phyloP scores from a whole-genome alignment of 2,797 vertebrate species.

The Potorous gilbertii region DNA sequence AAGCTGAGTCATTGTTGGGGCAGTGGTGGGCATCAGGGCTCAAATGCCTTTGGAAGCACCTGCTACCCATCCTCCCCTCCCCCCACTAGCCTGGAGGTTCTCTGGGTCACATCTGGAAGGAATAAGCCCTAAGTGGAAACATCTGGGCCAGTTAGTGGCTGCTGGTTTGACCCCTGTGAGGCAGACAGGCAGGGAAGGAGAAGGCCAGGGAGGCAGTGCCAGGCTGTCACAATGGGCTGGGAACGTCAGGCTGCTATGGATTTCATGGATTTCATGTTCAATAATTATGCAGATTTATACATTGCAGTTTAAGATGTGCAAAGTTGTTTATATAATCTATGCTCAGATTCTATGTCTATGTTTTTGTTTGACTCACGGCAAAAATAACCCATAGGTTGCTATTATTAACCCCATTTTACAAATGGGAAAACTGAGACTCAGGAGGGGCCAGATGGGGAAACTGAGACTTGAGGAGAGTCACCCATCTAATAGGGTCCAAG shows the following conservation, averaged over 20 bases:
- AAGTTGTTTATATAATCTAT: too few species aligned
- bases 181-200: background rate
- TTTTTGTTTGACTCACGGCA: background rate
- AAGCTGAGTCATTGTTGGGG: background rate
- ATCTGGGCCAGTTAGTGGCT: background rate
- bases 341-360: background rate
- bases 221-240: background rate
- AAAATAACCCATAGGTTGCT: background rate
- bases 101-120: background rate
- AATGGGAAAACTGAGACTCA: background rate
- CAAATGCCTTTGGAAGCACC: background rate
- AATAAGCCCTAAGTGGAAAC: background rate
- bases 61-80: background rate
- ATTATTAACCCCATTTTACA: background rate
- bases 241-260: background rate
- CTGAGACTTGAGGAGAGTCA: background rate
- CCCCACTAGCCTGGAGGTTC: background rate
- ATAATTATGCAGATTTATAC: background rate
- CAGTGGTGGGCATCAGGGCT: background rate
- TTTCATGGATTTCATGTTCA: too few species aligned
- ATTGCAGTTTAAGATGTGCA: background rate
- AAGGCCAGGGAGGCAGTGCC: background rate
- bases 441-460: background rate
- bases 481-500: background rate
- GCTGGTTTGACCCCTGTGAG: rapidly evolving